Evolutionary conservation across 2,888 invertebrate species (phyloP).

Genomic region (Pinctada fucata): DNA sequence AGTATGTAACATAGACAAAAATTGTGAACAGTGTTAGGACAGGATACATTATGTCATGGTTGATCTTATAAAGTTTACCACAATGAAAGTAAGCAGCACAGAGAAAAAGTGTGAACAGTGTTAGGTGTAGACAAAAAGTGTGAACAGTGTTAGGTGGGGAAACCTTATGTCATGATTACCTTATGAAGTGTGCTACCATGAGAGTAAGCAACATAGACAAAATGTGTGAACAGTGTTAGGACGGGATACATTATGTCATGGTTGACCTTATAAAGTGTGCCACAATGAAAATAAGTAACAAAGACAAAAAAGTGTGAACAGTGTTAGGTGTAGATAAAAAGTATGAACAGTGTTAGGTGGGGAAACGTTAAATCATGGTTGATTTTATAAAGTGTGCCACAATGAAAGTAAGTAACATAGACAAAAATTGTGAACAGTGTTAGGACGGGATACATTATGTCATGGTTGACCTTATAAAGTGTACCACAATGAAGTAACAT

Average conservation of each 20-base stretch:
- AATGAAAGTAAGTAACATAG: constrained; percentile 80
- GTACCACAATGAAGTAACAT: constrained; percentile 85
- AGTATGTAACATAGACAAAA: not conserved
- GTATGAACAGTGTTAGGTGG: constrained; percentile 87
- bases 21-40: constrained; percentile 79
- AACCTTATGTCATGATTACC: constrained; percentile 91
- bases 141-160: constrained; percentile 91
- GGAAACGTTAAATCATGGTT: constrained; percentile 92
- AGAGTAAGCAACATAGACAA: constrained; percentile 78
- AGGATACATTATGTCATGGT: constrained; percentile 93
- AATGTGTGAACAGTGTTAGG: constrained; percentile 85
- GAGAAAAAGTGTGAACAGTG: too few species aligned
- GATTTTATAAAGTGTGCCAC: constrained; percentile 95
- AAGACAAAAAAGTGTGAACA: constrained; percentile 77
- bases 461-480: constrained; percentile 90
- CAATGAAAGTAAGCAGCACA: constrained; percentile 82
- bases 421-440: constrained; percentile 81
- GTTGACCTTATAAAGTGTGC: constrained; percentile 94
- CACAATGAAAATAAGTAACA: constrained; percentile 83
- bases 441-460: constrained; percentile 94
- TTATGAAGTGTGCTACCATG: constrained; percentile 92
- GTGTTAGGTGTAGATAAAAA: constrained; percentile 88
- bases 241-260: constrained; percentile 93
- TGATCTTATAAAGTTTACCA: constrained; percentile 93
- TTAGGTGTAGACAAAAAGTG: not conserved